Percentiles rank a stretch among this genome's conserved stretches.
phyloP scores from a whole-genome alignment of 1,140 invertebrate genomes.

The Drosophila takahashii region DNA sequence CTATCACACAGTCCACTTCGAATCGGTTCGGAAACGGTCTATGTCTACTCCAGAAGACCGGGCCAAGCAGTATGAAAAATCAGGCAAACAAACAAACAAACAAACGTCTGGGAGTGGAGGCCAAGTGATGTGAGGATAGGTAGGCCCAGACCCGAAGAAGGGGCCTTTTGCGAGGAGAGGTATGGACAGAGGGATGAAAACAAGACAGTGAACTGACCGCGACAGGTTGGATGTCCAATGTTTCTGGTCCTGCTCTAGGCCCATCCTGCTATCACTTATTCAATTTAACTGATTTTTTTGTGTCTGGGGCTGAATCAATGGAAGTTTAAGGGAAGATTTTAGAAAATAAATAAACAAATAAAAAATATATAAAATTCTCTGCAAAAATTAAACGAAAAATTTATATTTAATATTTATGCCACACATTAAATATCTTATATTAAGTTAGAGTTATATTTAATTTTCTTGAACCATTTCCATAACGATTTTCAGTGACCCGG shows the following conservation, averaged over 20 bases:
- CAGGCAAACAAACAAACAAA: slow-evolving; percentile 47
- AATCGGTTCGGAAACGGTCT: slow-evolving; percentile 17
- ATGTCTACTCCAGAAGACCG: slow-evolving; percentile 5
- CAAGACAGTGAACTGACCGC: slow-evolving; percentile 39
- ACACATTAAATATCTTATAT: no score
- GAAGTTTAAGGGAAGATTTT: neutral
- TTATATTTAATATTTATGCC: no score
- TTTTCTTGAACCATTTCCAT: neutral
- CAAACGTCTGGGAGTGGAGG: slow-evolving; percentile 15
- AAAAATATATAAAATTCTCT: no score
- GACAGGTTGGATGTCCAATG: slow-evolving; percentile 38
- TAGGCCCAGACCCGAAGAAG: neutral
- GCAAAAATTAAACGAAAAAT: no score
- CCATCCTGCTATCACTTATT: slow-evolving; percentile 21
- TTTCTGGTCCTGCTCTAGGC: slow-evolving; percentile 7
- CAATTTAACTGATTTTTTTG: neutral
- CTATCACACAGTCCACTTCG: slow-evolving; percentile 48
- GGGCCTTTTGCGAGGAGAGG: neutral
- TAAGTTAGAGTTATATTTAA: neutral
- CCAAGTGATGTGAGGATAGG: slow-evolving; percentile 26
- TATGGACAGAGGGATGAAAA: slow-evolving; percentile 18
- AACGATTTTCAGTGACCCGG: neutral
- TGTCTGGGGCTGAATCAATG: neutral
- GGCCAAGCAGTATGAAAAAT: slow-evolving; percentile 18
- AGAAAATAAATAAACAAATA: neutral